Evolutionary conservation across 2,797 vertebrate species (phyloP).

Genomic region (Apodemus agrarius): DNA sequence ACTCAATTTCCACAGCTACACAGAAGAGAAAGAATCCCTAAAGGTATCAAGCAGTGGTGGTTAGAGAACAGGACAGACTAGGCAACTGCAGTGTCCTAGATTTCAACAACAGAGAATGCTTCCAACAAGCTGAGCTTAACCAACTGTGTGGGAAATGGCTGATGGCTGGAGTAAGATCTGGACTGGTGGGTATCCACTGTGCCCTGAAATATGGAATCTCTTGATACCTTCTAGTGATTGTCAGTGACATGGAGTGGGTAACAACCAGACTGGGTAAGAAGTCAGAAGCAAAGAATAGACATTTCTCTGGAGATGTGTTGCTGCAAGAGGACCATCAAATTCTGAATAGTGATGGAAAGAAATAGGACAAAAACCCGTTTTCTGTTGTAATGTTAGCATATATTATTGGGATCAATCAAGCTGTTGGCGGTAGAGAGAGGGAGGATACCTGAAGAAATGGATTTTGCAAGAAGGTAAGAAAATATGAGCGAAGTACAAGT

Average conservation of each 20-base stretch:
- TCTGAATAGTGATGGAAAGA: neutral
- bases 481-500: neutral
- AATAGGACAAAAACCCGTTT: neutral
- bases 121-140: neutral
- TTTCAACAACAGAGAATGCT: neutral
- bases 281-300: neutral
- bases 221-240: neutral
- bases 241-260: neutral
- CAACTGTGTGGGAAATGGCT: slow-evolving; percentile 9
- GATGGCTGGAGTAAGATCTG: neutral
- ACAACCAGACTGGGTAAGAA: slow-evolving; percentile 9
- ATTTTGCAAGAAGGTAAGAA: neutral
- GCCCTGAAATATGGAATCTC: neutral
- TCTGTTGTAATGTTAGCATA: neutral
- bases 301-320: slow-evolving; percentile 8
- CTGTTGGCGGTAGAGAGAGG: neutral
- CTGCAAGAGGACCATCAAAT: slow-evolving; percentile 13
- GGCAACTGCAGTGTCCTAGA: neutral
- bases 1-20: neutral
- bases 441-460: neutral
- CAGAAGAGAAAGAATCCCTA: neutral
- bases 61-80: neutral
- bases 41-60: neutral
- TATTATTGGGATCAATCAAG: neutral
- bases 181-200: neutral